Base-by-base conservation (phyloP, 2,797 vertebrate genomes). In the Lindbergichthys nudifrons region DNA sequence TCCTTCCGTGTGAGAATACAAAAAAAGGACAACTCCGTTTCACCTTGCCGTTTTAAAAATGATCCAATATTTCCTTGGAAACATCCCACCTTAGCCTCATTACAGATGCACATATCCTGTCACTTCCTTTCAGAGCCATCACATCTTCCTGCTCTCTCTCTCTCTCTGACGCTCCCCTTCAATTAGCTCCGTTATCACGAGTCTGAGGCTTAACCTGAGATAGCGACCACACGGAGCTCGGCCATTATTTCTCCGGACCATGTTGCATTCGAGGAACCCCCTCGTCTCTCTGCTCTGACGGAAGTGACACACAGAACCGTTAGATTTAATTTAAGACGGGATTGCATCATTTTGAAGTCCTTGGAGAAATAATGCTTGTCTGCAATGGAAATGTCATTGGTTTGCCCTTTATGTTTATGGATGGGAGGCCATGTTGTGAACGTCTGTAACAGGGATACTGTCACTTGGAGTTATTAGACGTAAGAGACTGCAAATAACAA, bases 281-380 rank as follows among this genome's bases (percentile, higher is more conserved):
- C 52, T 56, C 43, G 76, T 67, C 59, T 59, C n/a, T 57, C 68
- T 59, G 26, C 74, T 46, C 79, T 71, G 73, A 74, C 73, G 75
- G 50, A 76, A 70, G 52, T 66, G 81, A 87, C 87, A 84, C 70
- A 30, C 69, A 51, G 70, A 87, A 83, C 59, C 15, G 21, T 66
- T 56, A 41, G 57, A 73, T 88, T 88, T 84, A 71, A 89, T 90
- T 89, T 87, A 84, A 87, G 78, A 69, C 6, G 19, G 80, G 66
- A 72, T 76, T 15, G 41, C 81, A 78, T 90, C 87, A 85, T 88
- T 84, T 87, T 69, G 48, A 70, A 76, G 84, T 81, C 90, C 89
- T 87, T 79, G 79, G 88, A 88, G 86, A 91, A 92, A 93, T 91
- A 92, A 84, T 65, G 76, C 71, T 85, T 64, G 75, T 73, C 53